phyloP scores from a whole-genome alignment of 2,888 invertebrate species.

The Amphipyra tragopoginis region DNA sequence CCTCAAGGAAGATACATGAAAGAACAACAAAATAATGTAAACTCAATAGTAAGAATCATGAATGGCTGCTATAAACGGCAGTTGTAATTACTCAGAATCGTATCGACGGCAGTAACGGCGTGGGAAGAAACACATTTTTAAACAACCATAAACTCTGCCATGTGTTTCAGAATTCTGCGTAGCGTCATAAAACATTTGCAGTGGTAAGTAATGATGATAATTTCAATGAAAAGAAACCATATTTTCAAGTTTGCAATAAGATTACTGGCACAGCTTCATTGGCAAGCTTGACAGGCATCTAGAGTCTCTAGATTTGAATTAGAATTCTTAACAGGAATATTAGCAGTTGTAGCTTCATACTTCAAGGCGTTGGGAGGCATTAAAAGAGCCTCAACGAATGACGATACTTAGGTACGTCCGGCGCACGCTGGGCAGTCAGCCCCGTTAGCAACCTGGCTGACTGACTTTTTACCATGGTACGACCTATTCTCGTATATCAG shows the following conservation, averaged over 20 bases:
- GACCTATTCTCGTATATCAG: too few species aligned
- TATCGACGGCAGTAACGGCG: slow-evolving; percentile 13
- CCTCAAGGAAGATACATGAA: slow-evolving; percentile 31
- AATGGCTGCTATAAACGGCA: slow-evolving; percentile 25
- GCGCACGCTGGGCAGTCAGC: too few species aligned
- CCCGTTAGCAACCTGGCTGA: too few species aligned
- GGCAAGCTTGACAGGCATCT: too few species aligned
- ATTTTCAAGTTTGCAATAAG: neutral
- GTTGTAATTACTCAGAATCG: slow-evolving; percentile 17
- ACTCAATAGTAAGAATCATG: slow-evolving; percentile 10
- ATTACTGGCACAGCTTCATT: neutral
- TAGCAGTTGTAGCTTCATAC: too few species aligned
- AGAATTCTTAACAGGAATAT: too few species aligned
- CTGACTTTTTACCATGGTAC: too few species aligned
- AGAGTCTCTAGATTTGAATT: too few species aligned
- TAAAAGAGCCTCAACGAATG: too few species aligned
- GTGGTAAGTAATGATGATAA: slow-evolving; percentile 10
- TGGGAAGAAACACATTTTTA: slow-evolving; percentile 42
- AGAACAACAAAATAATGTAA: slow-evolving; percentile 8
- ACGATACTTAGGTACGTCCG: too few species aligned
- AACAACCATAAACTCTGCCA: slow-evolving; percentile 39
- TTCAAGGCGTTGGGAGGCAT: too few species aligned
- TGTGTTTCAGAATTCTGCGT: slow-evolving; percentile 33
- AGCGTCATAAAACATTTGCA: slow-evolving; percentile 25
- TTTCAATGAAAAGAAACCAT: slow-evolving; percentile 3